Evolutionary conservation across 2,113 vertebrate genomes (phyloP).

Genomic region (Emydura subglobosa): DNA sequence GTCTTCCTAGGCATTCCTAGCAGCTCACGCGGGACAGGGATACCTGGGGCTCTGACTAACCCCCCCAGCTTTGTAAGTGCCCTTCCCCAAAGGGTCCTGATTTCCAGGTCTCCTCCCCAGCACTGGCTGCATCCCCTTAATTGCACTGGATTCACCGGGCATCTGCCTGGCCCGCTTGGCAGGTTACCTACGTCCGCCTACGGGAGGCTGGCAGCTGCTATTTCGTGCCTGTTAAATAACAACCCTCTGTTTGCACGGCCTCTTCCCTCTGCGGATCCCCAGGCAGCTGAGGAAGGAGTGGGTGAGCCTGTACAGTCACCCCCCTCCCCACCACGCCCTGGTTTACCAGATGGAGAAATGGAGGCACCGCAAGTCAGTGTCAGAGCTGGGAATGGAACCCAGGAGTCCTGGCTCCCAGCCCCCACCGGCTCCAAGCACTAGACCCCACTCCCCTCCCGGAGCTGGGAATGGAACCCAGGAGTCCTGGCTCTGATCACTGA

Average conservation of each 20-base stretch:
- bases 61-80: not conserved
- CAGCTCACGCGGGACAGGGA: not conserved
- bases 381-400: not conserved
- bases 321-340: not conserved
- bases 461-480: not conserved
- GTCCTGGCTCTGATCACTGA: not conserved
- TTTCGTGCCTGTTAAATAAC: not conserved
- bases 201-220: not conserved
- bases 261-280: not conserved
- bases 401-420: not conserved
- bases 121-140: too few relatives aligned
- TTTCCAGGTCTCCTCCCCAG: too few relatives aligned
- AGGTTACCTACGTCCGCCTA: not conserved
- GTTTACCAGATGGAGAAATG: not conserved
- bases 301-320: not conserved
- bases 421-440: not conserved
- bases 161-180: too few relatives aligned
- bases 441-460: not conserved
- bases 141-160: too few relatives aligned
- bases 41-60: not conserved
- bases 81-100: too few relatives aligned
- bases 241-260: not conserved
- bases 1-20: not conserved
- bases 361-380: not conserved
- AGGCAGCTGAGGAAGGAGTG: not conserved